These are phyloP conservation scores for Pocillopora damicornis DNA, from an alignment of 64 coral and sea anemone genomes.

Conservation along the genomic window DNA sequence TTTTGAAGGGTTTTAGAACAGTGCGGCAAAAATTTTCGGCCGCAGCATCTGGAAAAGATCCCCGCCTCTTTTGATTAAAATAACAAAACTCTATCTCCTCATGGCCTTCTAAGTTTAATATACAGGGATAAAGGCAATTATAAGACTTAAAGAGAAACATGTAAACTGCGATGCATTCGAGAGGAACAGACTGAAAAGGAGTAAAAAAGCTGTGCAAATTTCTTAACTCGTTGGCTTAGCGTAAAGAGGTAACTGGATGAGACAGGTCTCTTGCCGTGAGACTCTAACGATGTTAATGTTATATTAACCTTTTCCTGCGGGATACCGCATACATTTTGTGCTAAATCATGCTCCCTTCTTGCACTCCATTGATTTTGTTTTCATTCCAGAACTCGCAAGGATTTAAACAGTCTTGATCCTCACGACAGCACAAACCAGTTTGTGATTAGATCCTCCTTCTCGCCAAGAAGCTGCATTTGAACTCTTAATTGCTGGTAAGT, in stretches of 20 bases:
- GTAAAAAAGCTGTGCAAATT: neutral
- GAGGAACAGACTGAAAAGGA: neutral
- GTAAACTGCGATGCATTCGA: neutral
- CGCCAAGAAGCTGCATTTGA: neutral
- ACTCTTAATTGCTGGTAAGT: neutral
- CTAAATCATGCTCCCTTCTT: neutral
- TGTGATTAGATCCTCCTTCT: neutral
- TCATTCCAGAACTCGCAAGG: conserved; percentile 2
- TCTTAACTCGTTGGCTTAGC: neutral
- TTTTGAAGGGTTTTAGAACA: conserved; percentile 29
- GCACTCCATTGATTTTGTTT: neutral
- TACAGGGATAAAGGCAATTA: conserved; percentile 31
- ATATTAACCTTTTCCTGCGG: conserved; percentile 28
- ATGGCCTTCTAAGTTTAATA: conserved; percentile 24
- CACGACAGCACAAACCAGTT: neutral
- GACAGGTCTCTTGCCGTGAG: neutral
- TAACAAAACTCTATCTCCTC: conserved; percentile 23
- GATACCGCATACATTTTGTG: neutral
- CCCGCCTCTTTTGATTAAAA: conserved; percentile 35
- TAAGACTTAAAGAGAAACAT: neutral
- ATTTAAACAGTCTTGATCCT: neutral
- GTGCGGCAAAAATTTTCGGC: conserved; percentile 19
- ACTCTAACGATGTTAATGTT: conserved; percentile 20
- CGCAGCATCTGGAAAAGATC: conserved; percentile 19
- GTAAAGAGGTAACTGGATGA: neutral